These are phyloP conservation scores for Acanthopleura granulata DNA, from an alignment of 2,888 invertebrate genomes.

Conservation along the genomic window DNA sequence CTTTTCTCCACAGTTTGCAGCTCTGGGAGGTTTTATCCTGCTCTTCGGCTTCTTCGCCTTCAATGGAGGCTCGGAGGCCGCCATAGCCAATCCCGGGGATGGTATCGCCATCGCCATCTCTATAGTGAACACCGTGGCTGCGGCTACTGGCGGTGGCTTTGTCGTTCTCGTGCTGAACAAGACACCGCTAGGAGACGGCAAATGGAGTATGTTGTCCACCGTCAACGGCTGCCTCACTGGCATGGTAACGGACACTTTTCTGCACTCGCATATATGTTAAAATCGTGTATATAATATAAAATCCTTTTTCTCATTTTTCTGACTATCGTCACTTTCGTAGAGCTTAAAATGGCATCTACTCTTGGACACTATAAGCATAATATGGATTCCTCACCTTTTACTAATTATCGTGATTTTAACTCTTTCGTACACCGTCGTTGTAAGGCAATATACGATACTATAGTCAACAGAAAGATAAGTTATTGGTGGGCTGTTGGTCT, in stretches of 20 bases:
- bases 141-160: constrained; percentile 69
- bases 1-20: constrained; percentile 43
- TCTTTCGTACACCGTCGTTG: too few relatives aligned
- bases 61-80: constrained; percentile 71
- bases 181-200: constrained; percentile 32
- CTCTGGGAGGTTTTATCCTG: constrained; percentile 69
- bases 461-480: too few relatives aligned
- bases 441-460: too few relatives aligned
- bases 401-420: too few relatives aligned
- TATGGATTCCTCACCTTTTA: too few relatives aligned
- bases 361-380: too few relatives aligned
- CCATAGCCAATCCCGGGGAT: constrained; percentile 68
- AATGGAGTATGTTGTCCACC: constrained; percentile 71
- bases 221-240: constrained; percentile 73
- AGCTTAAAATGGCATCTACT: too few relatives aligned
- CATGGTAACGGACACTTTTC: constrained; percentile 56
- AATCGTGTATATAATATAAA: too few relatives aligned
- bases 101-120: constrained; percentile 66
- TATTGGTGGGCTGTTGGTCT: too few relatives aligned
- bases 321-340: too few relatives aligned
- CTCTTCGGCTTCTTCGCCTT: constrained; percentile 73
- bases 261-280: too few relatives aligned
- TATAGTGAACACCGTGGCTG: constrained; percentile 71
- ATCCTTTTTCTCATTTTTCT: too few relatives aligned
- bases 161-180: constrained; percentile 59